Evolutionary conservation across 2,888 invertebrate genomes (phyloP).

Genomic region (Perizoma affinitatum): DNA sequence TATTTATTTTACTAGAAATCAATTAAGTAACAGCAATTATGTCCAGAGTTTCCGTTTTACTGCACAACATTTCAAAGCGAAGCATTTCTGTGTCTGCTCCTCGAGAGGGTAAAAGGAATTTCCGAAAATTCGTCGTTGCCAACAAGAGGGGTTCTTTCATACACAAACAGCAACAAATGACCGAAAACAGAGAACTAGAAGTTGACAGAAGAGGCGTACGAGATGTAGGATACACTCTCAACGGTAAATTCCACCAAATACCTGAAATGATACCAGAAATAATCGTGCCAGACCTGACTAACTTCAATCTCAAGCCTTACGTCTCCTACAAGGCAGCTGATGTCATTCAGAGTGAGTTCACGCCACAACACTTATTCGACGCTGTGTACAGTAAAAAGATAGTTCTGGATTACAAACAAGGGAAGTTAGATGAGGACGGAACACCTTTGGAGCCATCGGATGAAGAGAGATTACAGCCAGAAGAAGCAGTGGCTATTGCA

Average conservation of each 20-base stretch:
- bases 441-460: slow-evolving; percentile 88
- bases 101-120: slow-evolving; percentile 90
- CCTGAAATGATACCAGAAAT: slow-evolving; percentile 96
- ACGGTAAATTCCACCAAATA: slow-evolving; percentile 85
- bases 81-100: slow-evolving; percentile 66
- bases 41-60: slow-evolving; percentile 63
- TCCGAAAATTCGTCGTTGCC: slow-evolving; percentile 89
- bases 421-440: slow-evolving; percentile 88
- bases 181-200: slow-evolving; percentile 86
- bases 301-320: slow-evolving; percentile 95
- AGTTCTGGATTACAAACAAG: slow-evolving; percentile 87
- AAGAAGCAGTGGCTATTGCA: slow-evolving; percentile 88
- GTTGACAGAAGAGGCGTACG: slow-evolving; percentile 89
- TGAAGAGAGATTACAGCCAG: slow-evolving; percentile 88
- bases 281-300: slow-evolving; percentile 94
- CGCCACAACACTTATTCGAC: slow-evolving; percentile 92
- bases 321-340: slow-evolving; percentile 94
- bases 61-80: slow-evolving; percentile 65
- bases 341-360: slow-evolving; percentile 91
- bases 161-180: slow-evolving; percentile 85
- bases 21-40: slow-evolving; percentile 50
- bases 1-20: not conserved
- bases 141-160: slow-evolving; percentile 90
- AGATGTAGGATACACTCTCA: slow-evolving; percentile 83
- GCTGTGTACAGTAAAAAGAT: slow-evolving; percentile 92